Conservation (phyloP, 2,113 vertebrate genomes). For the Amblyopsis rosae region DNA sequence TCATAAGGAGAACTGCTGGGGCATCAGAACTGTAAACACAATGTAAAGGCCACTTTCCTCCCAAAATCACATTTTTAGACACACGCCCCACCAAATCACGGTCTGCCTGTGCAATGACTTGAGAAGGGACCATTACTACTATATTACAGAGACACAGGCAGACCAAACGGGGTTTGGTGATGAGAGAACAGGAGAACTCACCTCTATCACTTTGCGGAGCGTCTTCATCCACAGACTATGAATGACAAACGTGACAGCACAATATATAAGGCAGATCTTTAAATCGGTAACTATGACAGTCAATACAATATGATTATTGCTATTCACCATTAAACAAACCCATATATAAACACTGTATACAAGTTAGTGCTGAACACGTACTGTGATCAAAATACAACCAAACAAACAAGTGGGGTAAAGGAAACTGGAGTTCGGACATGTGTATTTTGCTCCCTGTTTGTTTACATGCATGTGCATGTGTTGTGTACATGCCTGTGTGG, state of each 20-base stretch:
- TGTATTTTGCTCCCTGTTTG: too few relatives aligned
- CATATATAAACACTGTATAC: background rate
- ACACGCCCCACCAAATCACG: background rate
- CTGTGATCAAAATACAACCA: background rate
- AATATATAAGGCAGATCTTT: background rate
- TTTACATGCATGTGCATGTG: too few relatives aligned
- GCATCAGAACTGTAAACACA: background rate
- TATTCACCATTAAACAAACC: background rate
- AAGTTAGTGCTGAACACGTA: background rate
- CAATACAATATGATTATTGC: background rate
- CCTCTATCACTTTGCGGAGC: constrained; percentile 82
- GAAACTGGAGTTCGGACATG: background rate
- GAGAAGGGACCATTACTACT: background rate
- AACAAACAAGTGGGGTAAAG: constrained; percentile 30
- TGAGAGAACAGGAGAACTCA: constrained; percentile 51
- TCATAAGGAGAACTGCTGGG: background rate
- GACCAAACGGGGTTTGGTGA: background rate
- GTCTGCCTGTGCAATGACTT: background rate
- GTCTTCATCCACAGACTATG: constrained; percentile 79
- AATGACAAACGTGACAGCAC: constrained; percentile 20
- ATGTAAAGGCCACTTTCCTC: too few relatives aligned
- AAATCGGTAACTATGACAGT: too few relatives aligned
- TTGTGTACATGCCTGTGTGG: too few relatives aligned
- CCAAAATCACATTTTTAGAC: background rate
- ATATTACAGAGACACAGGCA: too few relatives aligned